Percentiles rank a stretch among this genome's conserved stretches.
These are phyloP conservation scores for Pocillopora meandrina DNA, from an alignment of 92 coral and sea anemone species.

Conservation along the genomic window DNA sequence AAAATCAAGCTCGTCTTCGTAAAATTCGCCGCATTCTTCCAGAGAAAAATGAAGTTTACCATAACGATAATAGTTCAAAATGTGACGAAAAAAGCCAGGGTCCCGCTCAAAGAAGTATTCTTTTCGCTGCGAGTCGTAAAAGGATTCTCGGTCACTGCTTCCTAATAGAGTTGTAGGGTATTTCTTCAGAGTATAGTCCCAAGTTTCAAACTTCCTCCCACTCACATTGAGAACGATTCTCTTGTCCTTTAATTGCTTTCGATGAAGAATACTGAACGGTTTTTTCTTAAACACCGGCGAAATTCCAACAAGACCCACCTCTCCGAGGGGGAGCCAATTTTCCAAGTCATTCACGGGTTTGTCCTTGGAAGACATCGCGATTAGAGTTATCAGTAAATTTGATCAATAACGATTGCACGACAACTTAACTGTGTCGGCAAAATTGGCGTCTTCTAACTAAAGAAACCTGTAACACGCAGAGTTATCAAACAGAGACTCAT, in stretches of 20 bases:
- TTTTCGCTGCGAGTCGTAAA: constrained; percentile 61
- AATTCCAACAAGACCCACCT: constrained; percentile 80
- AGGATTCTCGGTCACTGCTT: constrained; percentile 66
- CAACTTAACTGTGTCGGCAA: background rate
- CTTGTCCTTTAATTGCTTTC: constrained; percentile 69
- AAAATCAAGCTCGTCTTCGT: constrained; percentile 83
- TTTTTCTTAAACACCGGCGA: constrained; percentile 69
- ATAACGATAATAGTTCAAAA: constrained; percentile 87
- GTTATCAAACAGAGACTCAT: constrained; percentile 2
- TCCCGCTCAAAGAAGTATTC: constrained; percentile 92
- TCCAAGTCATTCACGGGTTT: constrained; percentile 34
- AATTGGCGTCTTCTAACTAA: constrained; percentile 10
- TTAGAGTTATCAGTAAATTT: background rate
- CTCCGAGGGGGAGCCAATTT: constrained; percentile 78
- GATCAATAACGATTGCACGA: background rate
- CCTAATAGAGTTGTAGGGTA: constrained; percentile 87
- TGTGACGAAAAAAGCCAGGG: constrained; percentile 87
- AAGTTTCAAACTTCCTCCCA: constrained; percentile 93
- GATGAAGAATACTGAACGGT: constrained; percentile 50
- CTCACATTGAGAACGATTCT: constrained; percentile 84
- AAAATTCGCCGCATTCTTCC: constrained; percentile 83
- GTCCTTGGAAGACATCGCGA: constrained; percentile 19
- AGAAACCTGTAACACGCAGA: background rate
- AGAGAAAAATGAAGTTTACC: constrained; percentile 89
- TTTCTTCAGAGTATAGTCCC: constrained; percentile 85